These are phyloP conservation scores for Mesembrinibis cayennensis DNA, from an alignment of 2,113 vertebrate genomes.

Conservation along the genomic window DNA sequence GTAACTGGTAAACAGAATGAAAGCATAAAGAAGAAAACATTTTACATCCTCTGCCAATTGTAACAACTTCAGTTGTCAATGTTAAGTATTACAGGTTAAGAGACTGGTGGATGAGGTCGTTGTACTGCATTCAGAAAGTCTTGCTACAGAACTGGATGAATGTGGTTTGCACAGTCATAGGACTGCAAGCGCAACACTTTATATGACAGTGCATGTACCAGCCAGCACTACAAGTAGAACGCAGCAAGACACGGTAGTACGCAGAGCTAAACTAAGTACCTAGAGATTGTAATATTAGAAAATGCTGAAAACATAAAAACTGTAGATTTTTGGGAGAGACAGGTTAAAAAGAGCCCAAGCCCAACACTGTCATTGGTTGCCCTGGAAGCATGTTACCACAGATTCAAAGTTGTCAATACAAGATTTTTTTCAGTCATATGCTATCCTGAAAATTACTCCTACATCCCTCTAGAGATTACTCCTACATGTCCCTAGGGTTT, in stretches of 20 bases:
- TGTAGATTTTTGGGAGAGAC: not conserved
- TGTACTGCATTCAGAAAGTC: not conserved
- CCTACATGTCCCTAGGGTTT: not conserved
- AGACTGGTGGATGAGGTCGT: not conserved
- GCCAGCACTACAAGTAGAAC: not conserved
- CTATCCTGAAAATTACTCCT: not conserved
- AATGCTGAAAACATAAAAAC: not conserved
- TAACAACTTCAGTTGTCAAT: not conserved
- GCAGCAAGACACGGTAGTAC: accelerated
- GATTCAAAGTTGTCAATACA: not conserved
- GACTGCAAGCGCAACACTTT: not conserved
- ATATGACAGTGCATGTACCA: not conserved
- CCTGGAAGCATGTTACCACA: not conserved
- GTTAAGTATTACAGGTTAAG: not conserved
- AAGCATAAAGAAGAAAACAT: not conserved
- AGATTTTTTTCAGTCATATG: not conserved
- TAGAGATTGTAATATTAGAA: not conserved
- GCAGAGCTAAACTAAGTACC: not conserved
- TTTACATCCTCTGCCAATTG: not conserved
- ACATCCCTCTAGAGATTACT: not conserved
- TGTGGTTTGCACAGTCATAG: not conserved
- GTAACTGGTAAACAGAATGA: not conserved
- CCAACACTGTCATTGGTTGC: not conserved
- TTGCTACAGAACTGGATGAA: not conserved
- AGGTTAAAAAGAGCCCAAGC: not conserved